These are phyloP conservation scores for Lutraria rhynchaena DNA, from an alignment of 1,140 invertebrate species.

Conservation along the genomic window DNA sequence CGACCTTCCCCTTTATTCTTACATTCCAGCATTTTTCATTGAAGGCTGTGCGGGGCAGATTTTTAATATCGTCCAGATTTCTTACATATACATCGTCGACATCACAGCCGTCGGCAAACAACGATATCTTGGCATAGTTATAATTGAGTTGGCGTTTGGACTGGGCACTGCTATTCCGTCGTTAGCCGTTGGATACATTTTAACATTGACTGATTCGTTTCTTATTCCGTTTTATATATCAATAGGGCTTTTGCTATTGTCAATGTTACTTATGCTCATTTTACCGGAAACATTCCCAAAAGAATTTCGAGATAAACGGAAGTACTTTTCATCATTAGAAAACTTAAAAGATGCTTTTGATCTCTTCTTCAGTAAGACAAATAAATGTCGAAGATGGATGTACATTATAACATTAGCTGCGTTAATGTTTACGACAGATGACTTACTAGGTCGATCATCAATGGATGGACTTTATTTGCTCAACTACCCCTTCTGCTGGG, in stretches of 20 bases:
- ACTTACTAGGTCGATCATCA: slow-evolving; percentile 3
- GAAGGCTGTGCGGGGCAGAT: slow-evolving; percentile 37
- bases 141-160: slow-evolving; percentile 29
- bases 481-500: slow-evolving; percentile 32
- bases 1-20: slow-evolving; percentile 24
- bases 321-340: slow-evolving; percentile 26
- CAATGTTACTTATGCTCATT: slow-evolving; percentile 4
- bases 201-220: slow-evolving; percentile 16
- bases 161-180: neutral
- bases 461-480: slow-evolving; percentile 18
- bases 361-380: slow-evolving; percentile 11
- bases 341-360: slow-evolving; percentile 28
- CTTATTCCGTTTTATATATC: slow-evolving; percentile 21
- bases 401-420: slow-evolving; percentile 7
- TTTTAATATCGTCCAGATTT: slow-evolving; percentile 37
- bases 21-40: slow-evolving; percentile 16
- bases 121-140: slow-evolving; percentile 25
- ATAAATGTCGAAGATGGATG: slow-evolving; percentile 37
- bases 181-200: slow-evolving; percentile 13
- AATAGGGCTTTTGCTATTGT: neutral
- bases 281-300: slow-evolving; percentile 44
- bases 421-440: slow-evolving; percentile 17
- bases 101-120: slow-evolving; percentile 19
- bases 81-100: slow-evolving; percentile 15
- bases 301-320: slow-evolving; percentile 16